These are phyloP conservation scores for Xenotilapia flavipinnis DNA, from an alignment of 2,113 vertebrate species.

Conservation along the genomic window DNA sequence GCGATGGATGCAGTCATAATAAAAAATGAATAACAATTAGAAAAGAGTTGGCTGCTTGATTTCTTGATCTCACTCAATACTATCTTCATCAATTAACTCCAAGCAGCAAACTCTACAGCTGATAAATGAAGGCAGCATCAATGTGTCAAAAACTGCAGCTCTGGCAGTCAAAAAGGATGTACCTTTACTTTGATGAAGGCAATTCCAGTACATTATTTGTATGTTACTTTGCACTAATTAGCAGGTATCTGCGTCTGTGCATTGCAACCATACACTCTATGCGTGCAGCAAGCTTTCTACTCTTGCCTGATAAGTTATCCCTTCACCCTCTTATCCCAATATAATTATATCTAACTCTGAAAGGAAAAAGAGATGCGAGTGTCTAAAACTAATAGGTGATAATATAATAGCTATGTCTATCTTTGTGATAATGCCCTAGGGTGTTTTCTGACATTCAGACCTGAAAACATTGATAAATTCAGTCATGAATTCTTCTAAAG, in stretches of 20 bases:
- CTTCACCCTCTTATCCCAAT: neutral
- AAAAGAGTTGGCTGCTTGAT: neutral
- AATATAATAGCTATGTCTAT: neutral
- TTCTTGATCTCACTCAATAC: neutral
- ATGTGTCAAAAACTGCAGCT: neutral
- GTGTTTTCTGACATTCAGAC: neutral
- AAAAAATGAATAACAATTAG: neutral
- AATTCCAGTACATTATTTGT: neutral
- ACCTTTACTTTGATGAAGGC: neutral
- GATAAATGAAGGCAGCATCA: neutral
- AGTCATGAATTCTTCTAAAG: neutral
- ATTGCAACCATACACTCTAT: neutral
- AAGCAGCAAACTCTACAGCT: neutral
- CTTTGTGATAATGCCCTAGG: neutral
- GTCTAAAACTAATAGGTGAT: neutral
- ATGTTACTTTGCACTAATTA: neutral
- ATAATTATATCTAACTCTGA: neutral
- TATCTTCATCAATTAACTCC: neutral
- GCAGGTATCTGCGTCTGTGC: neutral
- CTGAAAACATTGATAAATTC: neutral
- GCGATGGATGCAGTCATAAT: neutral
- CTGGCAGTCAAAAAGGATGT: neutral
- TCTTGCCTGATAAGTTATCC: neutral
- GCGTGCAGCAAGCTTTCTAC: neutral
- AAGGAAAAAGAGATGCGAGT: neutral